These are phyloP conservation scores for Naja naja DNA, from an alignment of 2,113 vertebrate genomes.

Conservation along the genomic window DNA sequence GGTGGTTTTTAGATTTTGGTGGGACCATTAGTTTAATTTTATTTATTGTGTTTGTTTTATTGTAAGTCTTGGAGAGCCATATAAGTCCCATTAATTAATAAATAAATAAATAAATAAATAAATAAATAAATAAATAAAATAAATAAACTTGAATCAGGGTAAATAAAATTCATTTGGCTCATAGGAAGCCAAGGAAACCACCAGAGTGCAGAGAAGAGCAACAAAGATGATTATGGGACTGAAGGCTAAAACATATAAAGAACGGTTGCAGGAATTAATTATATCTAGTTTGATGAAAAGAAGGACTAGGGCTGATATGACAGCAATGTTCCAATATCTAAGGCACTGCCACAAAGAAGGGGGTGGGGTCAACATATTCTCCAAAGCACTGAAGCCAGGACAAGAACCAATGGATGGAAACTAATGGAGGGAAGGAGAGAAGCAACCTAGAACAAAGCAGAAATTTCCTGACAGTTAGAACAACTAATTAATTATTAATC, in stretches of 20 bases:
- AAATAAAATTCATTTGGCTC: not conserved
- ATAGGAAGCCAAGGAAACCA: not conserved
- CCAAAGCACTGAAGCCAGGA: not conserved
- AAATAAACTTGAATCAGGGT: not conserved
- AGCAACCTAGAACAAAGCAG: not conserved
- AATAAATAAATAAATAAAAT: too few relatives aligned
- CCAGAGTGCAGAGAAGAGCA: not conserved
- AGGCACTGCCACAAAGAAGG: not conserved
- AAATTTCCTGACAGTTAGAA: not conserved
- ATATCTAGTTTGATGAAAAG: not conserved
- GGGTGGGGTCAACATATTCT: too few relatives aligned
- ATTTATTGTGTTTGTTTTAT: too few relatives aligned
- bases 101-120: too few relatives aligned
- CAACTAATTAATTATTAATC: not conserved
- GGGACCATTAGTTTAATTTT: too few relatives aligned
- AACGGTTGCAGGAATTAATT: not conserved
- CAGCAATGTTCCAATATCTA: not conserved
- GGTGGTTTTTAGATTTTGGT: too few relatives aligned
- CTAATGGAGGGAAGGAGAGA: too few relatives aligned
- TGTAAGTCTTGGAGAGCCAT: too few relatives aligned
- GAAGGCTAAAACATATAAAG: not conserved
- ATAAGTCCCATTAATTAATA: too few relatives aligned
- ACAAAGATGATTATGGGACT: not conserved
- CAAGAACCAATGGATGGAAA: not conserved
- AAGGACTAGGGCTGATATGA: not conserved